phyloP scores from a whole-genome alignment of 30 jellyfish, hydroid and myxozoan genomes.

The Cassiopea xamachana region DNA sequence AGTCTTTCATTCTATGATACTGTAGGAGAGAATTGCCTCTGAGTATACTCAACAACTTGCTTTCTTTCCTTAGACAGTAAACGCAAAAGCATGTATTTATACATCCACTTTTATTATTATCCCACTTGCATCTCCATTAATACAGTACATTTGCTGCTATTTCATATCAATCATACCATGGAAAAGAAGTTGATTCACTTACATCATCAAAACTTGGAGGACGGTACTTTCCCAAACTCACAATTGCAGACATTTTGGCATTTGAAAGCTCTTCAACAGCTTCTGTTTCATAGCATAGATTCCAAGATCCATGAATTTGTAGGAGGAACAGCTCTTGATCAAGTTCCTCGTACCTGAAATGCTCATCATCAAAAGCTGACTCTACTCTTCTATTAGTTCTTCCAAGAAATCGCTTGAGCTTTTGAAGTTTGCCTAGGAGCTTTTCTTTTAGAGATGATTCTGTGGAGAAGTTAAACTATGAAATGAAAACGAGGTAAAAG shows the following conservation, averaged over 20 bases:
- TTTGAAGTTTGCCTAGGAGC: conserved; percentile 16
- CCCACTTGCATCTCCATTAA: too few relatives aligned
- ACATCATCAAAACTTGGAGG: conserved; percentile 28
- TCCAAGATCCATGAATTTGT: conserved; percentile 22
- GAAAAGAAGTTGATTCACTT: background rate
- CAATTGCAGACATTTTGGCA: background rate
- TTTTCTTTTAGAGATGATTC: conserved; percentile 12
- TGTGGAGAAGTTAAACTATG: background rate
- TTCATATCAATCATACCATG: background rate
- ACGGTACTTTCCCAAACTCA: conserved; percentile 16
- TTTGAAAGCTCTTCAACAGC: background rate
- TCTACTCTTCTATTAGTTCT: conserved; percentile 22
- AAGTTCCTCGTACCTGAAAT: background rate
- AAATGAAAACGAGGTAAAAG: too few relatives aligned
- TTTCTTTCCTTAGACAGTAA: too few relatives aligned
- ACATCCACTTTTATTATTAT: too few relatives aligned
- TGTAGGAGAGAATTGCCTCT: too few relatives aligned
- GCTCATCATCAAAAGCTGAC: background rate
- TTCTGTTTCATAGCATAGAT: conserved; percentile 31
- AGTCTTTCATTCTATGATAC: too few relatives aligned
- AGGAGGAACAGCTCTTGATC: conserved; percentile 23
- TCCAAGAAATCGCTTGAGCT: background rate
- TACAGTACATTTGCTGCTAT: too few relatives aligned
- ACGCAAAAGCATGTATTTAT: too few relatives aligned
- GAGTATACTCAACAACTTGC: too few relatives aligned